phyloP scores from a whole-genome alignment of 2,888 invertebrate species.

The Tenthredo scrophulariae region DNA sequence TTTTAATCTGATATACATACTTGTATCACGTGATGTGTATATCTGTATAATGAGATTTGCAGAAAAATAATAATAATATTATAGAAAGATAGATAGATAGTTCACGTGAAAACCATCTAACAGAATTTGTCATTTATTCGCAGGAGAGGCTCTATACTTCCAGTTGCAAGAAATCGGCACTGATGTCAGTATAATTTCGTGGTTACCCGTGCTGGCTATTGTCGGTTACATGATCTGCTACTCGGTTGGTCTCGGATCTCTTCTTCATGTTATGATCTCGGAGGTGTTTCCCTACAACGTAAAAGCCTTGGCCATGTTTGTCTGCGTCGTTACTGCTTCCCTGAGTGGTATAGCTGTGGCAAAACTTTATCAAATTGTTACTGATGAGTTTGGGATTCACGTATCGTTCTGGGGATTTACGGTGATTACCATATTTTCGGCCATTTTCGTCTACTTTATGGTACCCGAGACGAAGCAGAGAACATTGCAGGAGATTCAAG shows the following conservation, averaged over 20 bases:
- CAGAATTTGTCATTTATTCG: neutral
- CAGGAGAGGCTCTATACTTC: slow-evolving; percentile 36
- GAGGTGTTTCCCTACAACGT: slow-evolving; percentile 60
- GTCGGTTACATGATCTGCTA: slow-evolving; percentile 22
- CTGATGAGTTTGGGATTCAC: slow-evolving; percentile 47
- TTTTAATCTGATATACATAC: neutral
- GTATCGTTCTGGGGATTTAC: slow-evolving; percentile 58
- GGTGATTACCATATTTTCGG: slow-evolving; percentile 13
- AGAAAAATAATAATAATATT: neutral
- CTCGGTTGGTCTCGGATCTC: slow-evolving; percentile 54
- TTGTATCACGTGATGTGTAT: neutral
- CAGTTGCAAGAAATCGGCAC: neutral
- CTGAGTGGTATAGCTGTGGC: slow-evolving; percentile 43
- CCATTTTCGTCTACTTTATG: slow-evolving; percentile 16
- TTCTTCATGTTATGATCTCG: slow-evolving; percentile 56
- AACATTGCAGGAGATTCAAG: slow-evolving; percentile 61
- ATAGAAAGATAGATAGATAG: neutral
- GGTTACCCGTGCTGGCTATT: slow-evolving; percentile 47
- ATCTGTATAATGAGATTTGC: neutral
- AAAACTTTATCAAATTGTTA: slow-evolving; percentile 54
- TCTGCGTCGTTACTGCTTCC: slow-evolving; percentile 54
- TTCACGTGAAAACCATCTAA: neutral
- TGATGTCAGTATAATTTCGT: neutral
- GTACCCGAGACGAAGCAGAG: slow-evolving; percentile 62
- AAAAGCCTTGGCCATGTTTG: slow-evolving; percentile 58